Evolutionary conservation across 2,888 invertebrate species (phyloP), one percentile per base, ranked within the genome.

Genomic region (Ashinkailepas kermadecensis): DNA sequence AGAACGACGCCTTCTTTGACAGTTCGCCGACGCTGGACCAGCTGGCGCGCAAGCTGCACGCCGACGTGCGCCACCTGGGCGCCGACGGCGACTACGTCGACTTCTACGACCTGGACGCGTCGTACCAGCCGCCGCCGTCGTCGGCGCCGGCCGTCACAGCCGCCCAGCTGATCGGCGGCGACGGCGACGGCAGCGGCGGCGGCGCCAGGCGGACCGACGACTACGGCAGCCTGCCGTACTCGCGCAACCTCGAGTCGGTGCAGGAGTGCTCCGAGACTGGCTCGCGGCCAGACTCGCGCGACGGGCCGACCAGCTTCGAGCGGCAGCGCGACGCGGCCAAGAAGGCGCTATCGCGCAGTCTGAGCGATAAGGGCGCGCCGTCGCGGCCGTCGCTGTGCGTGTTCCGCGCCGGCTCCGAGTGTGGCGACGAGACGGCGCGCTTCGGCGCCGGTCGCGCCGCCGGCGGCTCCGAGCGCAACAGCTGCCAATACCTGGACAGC

Each of bases 341-440:
- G 82, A 70, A 80, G 81, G 23, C 57, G 81, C 80, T 81, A 86
- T 86, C 70, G 84, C 85, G 13, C 84, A 87, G 23, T 87, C 86
- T 56, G 87, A 87, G 84, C 87, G 86, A 83, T 87, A 87, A 83
- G 87, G 87, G 15, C 84, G 87, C 54, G 86, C 87, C 78, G 85
- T 86, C 82, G 84, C 83, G 81, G 82, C 62, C 82, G 81, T 80
- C 81, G 82, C 81, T 65, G 81, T 81, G 81, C 81, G 82, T 81
- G 85, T 81, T 83, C 85, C 83, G 82, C 85, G 82, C 82, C 85
- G 84, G 82, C 85, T 84, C 85, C 80, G 83, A 84, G 81, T 85
- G 84, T 58, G 85, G 85, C 80, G 85, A 80, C 57, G 86, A 85
- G 83, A 82, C 81, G 83, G 80, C 64, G 67, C 81, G 70, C 62